Evolutionary conservation across 2,797 vertebrate species (phyloP), one percentile per base, ranked within the genome.

Genomic region (Trachurus trachurus): DNA sequence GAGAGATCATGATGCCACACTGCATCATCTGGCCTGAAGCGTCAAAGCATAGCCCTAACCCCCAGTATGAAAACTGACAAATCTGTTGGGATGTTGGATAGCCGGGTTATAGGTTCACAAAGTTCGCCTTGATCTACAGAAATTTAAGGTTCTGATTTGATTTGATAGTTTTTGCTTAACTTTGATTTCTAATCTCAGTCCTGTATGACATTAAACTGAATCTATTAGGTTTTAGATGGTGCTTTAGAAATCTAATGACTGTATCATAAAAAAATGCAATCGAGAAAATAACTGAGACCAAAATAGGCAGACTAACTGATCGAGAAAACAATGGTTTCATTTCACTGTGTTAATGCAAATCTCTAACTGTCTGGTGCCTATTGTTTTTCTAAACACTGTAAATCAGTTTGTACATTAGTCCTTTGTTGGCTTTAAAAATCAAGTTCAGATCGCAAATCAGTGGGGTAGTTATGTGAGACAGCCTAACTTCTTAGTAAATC

Each of bases 1-100:
- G 59, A 74, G 73, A 85, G 85, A 84, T 78, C 83, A 85, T 83
- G 71, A 88, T 78, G 88, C 75, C 58, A 54, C 75, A 39, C 70
- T 80, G 76, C 74, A 85, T 88, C 86, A 79, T 79, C 72, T 42
- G 71, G 76, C 87, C 84, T n/a, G 26, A 31, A 53, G 85, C 74
- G 1, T 4, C 71, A 50, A 34, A 53, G 54, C 78, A 19, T 50
- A 56, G 50, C 56, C 19, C 13, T 58, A 56, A 65, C 52, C 47
- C 40, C 57, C 26, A 1, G 49, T 6, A 56, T 21, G 6, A 66
- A 78, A 56, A 42, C 70, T 7, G 60, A 74, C 59, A 58, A 59
- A 42, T 60, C 47, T 74, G 66, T 13, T 34, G 56, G 67, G 65
- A 63, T 57, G 67, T 56, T 56, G 21, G 40, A 60, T 68, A 31